These are phyloP conservation scores for Formicarius rufipectus DNA, from an alignment of 2,113 vertebrate genomes.

Conservation along the genomic window DNA sequence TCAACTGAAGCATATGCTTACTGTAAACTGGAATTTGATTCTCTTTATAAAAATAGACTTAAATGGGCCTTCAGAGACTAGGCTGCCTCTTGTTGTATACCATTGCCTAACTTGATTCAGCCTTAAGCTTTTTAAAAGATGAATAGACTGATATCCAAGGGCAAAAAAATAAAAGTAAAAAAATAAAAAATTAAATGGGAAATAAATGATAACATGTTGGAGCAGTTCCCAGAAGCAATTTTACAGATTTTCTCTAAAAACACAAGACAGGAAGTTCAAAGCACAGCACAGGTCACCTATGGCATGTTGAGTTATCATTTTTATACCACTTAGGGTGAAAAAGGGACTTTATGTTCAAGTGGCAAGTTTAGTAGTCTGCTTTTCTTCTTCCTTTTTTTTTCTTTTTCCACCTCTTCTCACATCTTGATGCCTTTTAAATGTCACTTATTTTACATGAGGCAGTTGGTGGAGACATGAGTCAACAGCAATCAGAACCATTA, in stretches of 20 bases:
- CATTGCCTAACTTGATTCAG: constrained; percentile 78
- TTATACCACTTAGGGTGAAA: constrained; percentile 79
- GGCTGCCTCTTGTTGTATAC: constrained; percentile 77
- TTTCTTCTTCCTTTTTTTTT: constrained; percentile 39
- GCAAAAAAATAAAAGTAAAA: constrained; percentile 77
- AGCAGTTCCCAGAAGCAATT: constrained; percentile 95
- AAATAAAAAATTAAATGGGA: constrained; percentile 89
- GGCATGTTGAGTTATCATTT: constrained; percentile 84
- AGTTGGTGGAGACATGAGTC: constrained; percentile 85
- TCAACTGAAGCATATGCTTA: constrained; percentile 87
- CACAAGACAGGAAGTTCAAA: constrained; percentile 86
- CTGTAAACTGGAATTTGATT: constrained; percentile 85
- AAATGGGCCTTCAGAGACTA: constrained; percentile 80
- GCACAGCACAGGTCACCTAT: constrained; percentile 79
- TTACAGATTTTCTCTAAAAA: constrained; percentile 81
- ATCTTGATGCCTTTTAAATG: constrained; percentile 93
- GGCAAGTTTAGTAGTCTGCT: constrained; percentile 75
- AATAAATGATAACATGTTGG: constrained; percentile 89
- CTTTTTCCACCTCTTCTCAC: constrained; percentile 82
- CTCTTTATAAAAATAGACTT: constrained; percentile 83
- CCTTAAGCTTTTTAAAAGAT: constrained; percentile 84
- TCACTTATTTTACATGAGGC: constrained; percentile 94
- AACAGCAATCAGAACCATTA: constrained; percentile 94
- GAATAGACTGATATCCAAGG: constrained; percentile 84
- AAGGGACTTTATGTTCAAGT: constrained; percentile 74